These are phyloP conservation scores for Elysia crispata DNA, from an alignment of 2,888 invertebrate species.

Conservation along the genomic window DNA sequence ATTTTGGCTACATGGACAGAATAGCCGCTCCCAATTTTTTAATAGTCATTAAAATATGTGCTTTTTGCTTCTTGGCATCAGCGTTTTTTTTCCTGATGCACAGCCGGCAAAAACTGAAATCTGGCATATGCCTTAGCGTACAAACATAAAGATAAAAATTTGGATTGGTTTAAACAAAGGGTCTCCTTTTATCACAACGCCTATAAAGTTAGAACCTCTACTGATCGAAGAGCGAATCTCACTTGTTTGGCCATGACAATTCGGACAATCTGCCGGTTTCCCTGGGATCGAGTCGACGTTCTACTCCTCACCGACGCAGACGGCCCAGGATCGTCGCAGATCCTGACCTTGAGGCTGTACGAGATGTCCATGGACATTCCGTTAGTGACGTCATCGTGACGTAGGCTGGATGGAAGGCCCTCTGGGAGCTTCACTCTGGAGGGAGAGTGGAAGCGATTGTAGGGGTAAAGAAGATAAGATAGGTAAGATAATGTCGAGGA, in stretches of 20 bases:
- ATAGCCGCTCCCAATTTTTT: too few species aligned
- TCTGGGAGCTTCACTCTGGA: conserved; percentile 63
- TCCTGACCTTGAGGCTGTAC: conserved; percentile 60
- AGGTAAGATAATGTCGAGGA: too few species aligned
- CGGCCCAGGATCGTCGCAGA: conserved; percentile 67
- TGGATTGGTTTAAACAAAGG: too few species aligned
- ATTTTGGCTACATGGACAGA: too few species aligned
- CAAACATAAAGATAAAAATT: too few species aligned
- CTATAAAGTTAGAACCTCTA: too few species aligned
- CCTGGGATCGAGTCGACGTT: neutral
- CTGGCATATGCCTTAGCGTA: too few species aligned
- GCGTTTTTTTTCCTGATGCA: too few species aligned
- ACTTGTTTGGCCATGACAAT: conserved; percentile 63
- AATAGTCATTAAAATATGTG: too few species aligned
- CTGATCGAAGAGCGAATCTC: neutral
- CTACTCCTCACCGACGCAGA: conserved; percentile 51
- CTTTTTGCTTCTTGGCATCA: too few species aligned
- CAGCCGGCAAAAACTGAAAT: too few species aligned
- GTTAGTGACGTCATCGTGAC: conserved; percentile 60
- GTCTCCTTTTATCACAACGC: too few species aligned
- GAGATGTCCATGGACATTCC: conserved; percentile 65
- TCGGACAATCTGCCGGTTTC: conserved; percentile 49
- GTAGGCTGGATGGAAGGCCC: conserved; percentile 64
- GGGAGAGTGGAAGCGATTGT: neutral
- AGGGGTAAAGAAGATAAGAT: neutral